Evolutionary conservation across 2,797 vertebrate genomes (phyloP).

Genomic region (Rhinatrema bivittatum): DNA sequence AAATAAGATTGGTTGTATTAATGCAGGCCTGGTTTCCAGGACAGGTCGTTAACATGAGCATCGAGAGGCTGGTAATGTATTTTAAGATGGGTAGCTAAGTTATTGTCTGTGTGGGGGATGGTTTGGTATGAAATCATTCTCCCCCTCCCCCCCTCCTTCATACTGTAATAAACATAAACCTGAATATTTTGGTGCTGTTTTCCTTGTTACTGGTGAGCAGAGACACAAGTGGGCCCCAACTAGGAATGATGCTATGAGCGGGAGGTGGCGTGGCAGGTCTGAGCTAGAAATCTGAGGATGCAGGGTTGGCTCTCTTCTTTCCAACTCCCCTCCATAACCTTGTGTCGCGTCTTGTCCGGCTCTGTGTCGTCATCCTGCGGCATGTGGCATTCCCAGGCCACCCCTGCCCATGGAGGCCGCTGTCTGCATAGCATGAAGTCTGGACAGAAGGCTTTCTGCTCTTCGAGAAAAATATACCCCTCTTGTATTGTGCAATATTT

Average conservation of each 20-base stretch:
- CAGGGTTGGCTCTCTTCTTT: no score
- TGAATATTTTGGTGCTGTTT: slow-evolving; percentile 28
- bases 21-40: slow-evolving; percentile 9
- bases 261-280: background rate
- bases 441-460: no score
- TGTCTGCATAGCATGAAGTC: no score
- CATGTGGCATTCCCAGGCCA: no score
- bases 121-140: slow-evolving; percentile 48
- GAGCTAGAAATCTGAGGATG: no score
- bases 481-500: no score
- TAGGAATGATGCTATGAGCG: background rate
- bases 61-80: slow-evolving; percentile 41
- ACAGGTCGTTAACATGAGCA: slow-evolving; percentile 13
- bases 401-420: no score
- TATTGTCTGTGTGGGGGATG: slow-evolving; percentile 54
- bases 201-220: slow-evolving; percentile 23
- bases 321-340: no score
- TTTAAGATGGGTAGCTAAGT: slow-evolving; percentile 54
- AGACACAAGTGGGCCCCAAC: no score
- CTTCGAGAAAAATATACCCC: no score
- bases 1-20: slow-evolving; percentile 15
- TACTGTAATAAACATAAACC: slow-evolving; percentile 56
- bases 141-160: slow-evolving; percentile 12
- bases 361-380: no score
- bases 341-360: no score